Conservation (phyloP, 2,888 invertebrate genomes). For the Abrostola triplasia region DNA sequence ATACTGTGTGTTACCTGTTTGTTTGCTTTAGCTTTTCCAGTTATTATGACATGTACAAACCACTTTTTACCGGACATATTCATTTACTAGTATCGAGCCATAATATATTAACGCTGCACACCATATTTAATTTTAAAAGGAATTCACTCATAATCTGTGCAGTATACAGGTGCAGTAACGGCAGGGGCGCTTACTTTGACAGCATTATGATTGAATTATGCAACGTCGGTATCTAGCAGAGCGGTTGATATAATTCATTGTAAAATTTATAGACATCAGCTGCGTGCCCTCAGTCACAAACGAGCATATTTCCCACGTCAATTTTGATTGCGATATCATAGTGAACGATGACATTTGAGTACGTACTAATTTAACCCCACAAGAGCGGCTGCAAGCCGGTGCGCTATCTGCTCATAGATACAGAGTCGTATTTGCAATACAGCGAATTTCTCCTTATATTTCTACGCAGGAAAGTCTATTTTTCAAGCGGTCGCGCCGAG, state of each 20-base stretch:
- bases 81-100: constrained; percentile 51
- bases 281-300: constrained; percentile 79
- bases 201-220: constrained; percentile 82
- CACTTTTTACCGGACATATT: constrained; percentile 65
- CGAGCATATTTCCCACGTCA: constrained; percentile 87
- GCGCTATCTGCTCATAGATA: constrained; percentile 76
- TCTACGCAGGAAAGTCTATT: constrained; percentile 72
- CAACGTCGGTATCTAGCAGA: constrained; percentile 70
- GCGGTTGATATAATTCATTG: constrained; percentile 80
- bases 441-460: constrained; percentile 69
- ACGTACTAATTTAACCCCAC: constrained; percentile 81
- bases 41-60: constrained; percentile 73
- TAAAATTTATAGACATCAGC: constrained; percentile 81
- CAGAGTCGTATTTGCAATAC: constrained; percentile 60
- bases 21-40: constrained; percentile 72
- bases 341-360: constrained; percentile 84
- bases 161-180: constrained; percentile 36
- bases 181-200: constrained; percentile 55
- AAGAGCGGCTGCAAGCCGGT: constrained; percentile 68
- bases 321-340: constrained; percentile 86
- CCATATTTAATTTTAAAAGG: constrained; percentile 47
- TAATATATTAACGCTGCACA: constrained; percentile 47
- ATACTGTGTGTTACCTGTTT: constrained; percentile 72
- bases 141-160: constrained; percentile 45
- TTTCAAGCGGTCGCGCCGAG: constrained; percentile 64